phyloP scores from a whole-genome alignment of 2,888 invertebrate genomes.

The Ellobium chinense region DNA sequence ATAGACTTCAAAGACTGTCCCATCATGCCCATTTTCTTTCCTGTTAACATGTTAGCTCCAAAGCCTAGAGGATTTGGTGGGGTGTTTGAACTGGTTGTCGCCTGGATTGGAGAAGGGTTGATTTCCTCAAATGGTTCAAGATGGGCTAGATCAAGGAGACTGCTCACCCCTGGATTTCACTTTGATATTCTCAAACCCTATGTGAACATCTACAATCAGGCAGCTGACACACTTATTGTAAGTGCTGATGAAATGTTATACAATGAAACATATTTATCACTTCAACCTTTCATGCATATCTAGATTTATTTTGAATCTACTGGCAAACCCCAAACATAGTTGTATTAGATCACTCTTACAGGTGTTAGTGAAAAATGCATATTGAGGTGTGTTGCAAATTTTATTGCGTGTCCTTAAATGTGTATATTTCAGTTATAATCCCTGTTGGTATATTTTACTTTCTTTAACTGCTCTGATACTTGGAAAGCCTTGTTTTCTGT shows the following conservation, averaged over 20 bases:
- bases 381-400: too few species aligned
- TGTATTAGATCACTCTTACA: too few species aligned
- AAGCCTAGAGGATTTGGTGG: conserved; percentile 37
- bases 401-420: too few species aligned
- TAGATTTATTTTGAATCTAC: neutral
- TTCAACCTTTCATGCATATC: neutral
- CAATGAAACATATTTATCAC: neutral
- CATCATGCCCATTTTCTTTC: too few species aligned
- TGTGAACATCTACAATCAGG: conserved; percentile 61
- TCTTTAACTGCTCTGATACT: too few species aligned
- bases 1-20: too few species aligned
- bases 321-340: too few species aligned
- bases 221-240: conserved; percentile 60
- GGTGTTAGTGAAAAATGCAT: too few species aligned
- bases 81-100: conserved; percentile 57
- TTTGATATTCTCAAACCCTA: conserved; percentile 72
- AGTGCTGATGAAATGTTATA: too few species aligned
- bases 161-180: conserved; percentile 71
- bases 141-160: conserved; percentile 62
- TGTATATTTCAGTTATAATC: too few species aligned
- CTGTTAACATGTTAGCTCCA: conserved; percentile 41
- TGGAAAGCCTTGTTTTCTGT: too few species aligned
- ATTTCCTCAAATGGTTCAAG: conserved; percentile 61
- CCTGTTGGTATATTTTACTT: too few species aligned
- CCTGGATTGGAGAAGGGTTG: conserved; percentile 68